phyloP scores from a whole-genome alignment of 2,113 vertebrate genomes.

The Corythoichthys haematopterus region DNA sequence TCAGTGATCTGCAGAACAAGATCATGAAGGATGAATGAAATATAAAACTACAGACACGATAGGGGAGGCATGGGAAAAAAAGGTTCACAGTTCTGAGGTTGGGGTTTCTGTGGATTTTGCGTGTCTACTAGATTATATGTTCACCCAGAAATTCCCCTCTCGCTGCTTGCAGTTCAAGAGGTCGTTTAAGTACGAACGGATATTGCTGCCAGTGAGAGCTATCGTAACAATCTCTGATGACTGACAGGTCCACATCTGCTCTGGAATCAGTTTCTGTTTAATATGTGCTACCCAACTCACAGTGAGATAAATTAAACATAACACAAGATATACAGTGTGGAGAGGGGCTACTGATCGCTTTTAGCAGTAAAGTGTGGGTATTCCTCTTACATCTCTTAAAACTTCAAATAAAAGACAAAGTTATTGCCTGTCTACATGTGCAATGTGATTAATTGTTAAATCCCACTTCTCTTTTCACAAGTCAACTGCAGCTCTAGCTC shows the following conservation, averaged over 20 bases:
- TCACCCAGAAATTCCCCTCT: neutral
- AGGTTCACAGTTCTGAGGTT: too few species aligned
- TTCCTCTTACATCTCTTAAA: neutral
- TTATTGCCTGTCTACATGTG: neutral
- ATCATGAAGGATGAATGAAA: neutral
- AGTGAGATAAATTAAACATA: slow-evolving; percentile 17
- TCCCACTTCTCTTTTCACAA: too few species aligned
- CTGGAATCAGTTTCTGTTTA: slow-evolving; percentile 9
- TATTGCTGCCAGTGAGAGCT: neutral
- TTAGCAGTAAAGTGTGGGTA: neutral
- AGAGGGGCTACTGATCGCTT: slow-evolving; percentile 2
- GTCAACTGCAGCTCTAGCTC: neutral
- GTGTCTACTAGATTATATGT: neutral
- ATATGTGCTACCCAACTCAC: slow-evolving; percentile 26
- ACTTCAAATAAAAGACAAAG: neutral
- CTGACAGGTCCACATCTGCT: slow-evolving; percentile 14
- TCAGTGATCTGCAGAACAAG: slow-evolving; percentile 70
- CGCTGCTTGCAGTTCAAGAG: neutral
- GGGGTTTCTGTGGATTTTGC: too few species aligned
- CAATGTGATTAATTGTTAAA: too few species aligned
- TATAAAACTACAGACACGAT: neutral
- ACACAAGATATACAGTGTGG: slow-evolving; percentile 11
- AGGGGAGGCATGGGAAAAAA: neutral
- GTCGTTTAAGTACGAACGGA: neutral
- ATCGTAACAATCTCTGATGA: slow-evolving; percentile 14